Base-by-base conservation (phyloP, 2,797 vertebrate genomes). In the Calcarius lapponicus region DNA sequence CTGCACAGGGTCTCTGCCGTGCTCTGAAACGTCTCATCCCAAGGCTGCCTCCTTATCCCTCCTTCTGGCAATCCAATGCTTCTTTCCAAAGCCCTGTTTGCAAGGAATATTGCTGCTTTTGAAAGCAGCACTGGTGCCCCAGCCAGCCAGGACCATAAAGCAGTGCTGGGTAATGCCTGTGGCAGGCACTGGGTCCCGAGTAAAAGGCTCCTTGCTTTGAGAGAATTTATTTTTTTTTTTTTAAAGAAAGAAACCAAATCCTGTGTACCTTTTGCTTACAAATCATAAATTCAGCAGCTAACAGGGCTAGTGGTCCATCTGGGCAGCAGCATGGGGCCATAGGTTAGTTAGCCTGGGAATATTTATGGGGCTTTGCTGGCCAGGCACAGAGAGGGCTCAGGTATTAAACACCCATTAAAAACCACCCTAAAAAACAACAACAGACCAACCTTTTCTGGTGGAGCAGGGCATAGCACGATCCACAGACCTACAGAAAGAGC, bases 221-320 rank as follows among this genome's bases (percentile, higher is more conserved):
- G 34, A 31, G 42, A 31, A 24, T 8, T 58, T 26, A 36, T 28
- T 9, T 31, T 48, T 18, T 31, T 48, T 18, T 58, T 45, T 13
- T 56, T n/a, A 1, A 61, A n/a, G 28, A 42, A 50, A 85, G n/a
- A 86, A 85, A 97, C 89, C 61, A 97, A 97, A 96, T 95, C 80
- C 60, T 92, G 74, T 65, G 14, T 45, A 65, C 45, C 57, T 84
- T 96, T 96, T 94, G 89, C 95, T 97, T 94, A 80, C 89, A 95
- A 96, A 94, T 84, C 91, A 97, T 97, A 97, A 97, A 97, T 97
- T 88, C 66, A 95, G 70, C 76, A 82, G 73, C 88, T 94, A 96
- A 90, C 81, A 76, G 93, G 92, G 91, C 97, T 92, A 97, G 91
- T 31, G 79, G 96, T 95, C 93, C 42, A 48, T 92, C 73, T 79